Evolutionary conservation across 2,888 invertebrate genomes (phyloP).

Genomic region (Morpho helenor): DNA sequence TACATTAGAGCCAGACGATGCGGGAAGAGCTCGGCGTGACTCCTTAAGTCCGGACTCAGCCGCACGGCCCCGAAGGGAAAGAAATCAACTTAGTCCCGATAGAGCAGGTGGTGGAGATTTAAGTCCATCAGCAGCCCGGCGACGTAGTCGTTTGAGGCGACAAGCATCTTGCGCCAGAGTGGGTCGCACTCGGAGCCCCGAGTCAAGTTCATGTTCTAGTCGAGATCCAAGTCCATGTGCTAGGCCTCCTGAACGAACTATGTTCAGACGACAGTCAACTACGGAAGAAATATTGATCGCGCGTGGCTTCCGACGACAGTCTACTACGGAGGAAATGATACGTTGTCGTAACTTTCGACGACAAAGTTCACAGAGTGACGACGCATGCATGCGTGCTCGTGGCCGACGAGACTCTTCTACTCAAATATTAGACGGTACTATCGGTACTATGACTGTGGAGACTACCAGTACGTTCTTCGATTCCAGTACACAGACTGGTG

Average conservation of each 20-base stretch:
- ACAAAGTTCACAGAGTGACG: conserved; percentile 94
- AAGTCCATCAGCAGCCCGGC: conserved; percentile 86
- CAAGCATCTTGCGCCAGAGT: conserved; percentile 88
- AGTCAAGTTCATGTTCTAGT: conserved; percentile 87
- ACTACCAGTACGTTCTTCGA: conserved; percentile 95
- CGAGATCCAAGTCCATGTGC: conserved; percentile 91
- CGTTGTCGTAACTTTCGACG: conserved; percentile 94
- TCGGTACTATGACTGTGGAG: conserved; percentile 95
- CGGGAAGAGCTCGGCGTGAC: conserved; percentile 88
- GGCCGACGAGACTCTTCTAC: conserved; percentile 91
- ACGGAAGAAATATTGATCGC: conserved; percentile 95
- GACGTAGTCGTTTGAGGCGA: conserved; percentile 84
- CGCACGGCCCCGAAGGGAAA: conserved; percentile 86
- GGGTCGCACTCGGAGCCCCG: conserved; percentile 81
- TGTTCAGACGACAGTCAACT: conserved; percentile 91
- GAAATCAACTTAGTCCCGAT: conserved; percentile 89
- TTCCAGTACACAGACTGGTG: conserved; percentile 95
- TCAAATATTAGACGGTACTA: conserved; percentile 94
- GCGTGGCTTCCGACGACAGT: conserved; percentile 92
- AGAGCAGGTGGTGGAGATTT: conserved; percentile 88
- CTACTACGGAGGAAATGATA: conserved; percentile 96
- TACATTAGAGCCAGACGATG: conserved; percentile 90
- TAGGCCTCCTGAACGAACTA: conserved; percentile 82
- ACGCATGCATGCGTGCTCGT: conserved; percentile 82
- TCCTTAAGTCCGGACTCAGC: conserved; percentile 95